Conservation (phyloP, 2,797 vertebrate genomes). For the Margarornis squamiger region DNA sequence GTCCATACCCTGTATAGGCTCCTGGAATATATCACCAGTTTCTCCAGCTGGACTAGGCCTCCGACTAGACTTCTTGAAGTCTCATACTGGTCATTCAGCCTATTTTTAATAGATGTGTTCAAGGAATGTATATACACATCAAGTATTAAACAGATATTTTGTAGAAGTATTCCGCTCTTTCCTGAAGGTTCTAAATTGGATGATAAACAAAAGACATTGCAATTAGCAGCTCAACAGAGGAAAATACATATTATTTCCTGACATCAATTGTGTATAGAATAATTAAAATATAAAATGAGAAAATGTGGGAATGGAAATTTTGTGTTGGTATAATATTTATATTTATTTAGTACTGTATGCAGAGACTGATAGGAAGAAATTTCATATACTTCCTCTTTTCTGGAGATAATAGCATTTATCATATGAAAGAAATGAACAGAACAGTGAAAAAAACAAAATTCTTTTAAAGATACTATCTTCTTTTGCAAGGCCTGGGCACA, state of each 20-base stretch:
- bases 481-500: not conserved
- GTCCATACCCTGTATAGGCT: not conserved
- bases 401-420: not conserved
- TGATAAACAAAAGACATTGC: not conserved
- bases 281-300: not conserved
- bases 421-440: not conserved
- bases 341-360: not conserved
- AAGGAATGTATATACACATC: fast-evolving
- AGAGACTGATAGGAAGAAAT: not conserved
- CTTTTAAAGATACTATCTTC: not conserved
- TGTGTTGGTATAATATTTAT: not conserved
- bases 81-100: not conserved
- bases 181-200: not conserved
- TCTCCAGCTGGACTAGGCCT: not conserved
- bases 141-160: not conserved
- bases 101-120: not conserved
- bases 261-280: not conserved
- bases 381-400: not conserved
- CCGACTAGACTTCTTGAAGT: not conserved
- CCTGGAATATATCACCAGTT: fast-evolving
- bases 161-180: not conserved
- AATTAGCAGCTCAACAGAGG: not conserved
- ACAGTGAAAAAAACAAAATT: not conserved
- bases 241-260: not conserved
- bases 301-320: not conserved